Percentiles rank a stretch among this genome's conserved stretches.
Evolutionary conservation across 2,888 invertebrate species (phyloP).

Genomic region (Drosophila kokeensis): DNA sequence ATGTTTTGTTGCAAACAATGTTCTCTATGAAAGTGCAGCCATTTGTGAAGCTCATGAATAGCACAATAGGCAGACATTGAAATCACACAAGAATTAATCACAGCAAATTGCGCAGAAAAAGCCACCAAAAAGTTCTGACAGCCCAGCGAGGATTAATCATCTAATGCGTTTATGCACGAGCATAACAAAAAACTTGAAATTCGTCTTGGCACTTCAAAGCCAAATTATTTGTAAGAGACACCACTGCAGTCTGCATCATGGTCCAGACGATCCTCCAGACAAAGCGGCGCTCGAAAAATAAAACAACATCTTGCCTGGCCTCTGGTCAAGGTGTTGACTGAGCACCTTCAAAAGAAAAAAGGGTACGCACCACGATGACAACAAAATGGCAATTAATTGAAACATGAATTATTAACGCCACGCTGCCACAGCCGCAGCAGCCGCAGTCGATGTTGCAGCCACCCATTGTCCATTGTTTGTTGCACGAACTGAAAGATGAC

Average conservation of each 20-base stretch:
- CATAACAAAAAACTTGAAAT: conserved; percentile 73
- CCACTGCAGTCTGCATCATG: not conserved
- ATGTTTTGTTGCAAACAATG: not conserved
- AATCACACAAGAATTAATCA: conserved; percentile 77
- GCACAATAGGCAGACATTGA: conserved; percentile 42
- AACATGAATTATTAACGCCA: conserved; percentile 80
- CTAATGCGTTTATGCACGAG: conserved; percentile 50
- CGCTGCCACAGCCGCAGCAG: conserved; percentile 42
- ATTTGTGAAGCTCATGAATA: conserved; percentile 66
- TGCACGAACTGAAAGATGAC: conserved; percentile 63
- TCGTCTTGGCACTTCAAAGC: conserved; percentile 75
- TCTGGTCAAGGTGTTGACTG: conserved; percentile 80
- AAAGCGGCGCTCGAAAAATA: conserved; percentile 28
- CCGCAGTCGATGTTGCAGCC: conserved; percentile 41
- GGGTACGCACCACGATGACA: conserved; percentile 57
- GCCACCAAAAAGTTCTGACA: conserved; percentile 64
- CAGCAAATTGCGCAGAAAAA: conserved; percentile 80
- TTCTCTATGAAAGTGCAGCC: conserved; percentile 39
- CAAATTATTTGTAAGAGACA: conserved; percentile 39
- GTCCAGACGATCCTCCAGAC: conserved; percentile 40
- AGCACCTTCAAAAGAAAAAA: conserved; percentile 30
- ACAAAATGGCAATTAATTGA: conserved; percentile 82
- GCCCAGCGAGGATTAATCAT: conserved; percentile 71
- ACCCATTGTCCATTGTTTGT: conserved; percentile 66
- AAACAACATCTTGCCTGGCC: conserved; percentile 23